Evolutionary conservation across 2,888 invertebrate genomes (phyloP).

Genomic region (Melinopterus prodromus): DNA sequence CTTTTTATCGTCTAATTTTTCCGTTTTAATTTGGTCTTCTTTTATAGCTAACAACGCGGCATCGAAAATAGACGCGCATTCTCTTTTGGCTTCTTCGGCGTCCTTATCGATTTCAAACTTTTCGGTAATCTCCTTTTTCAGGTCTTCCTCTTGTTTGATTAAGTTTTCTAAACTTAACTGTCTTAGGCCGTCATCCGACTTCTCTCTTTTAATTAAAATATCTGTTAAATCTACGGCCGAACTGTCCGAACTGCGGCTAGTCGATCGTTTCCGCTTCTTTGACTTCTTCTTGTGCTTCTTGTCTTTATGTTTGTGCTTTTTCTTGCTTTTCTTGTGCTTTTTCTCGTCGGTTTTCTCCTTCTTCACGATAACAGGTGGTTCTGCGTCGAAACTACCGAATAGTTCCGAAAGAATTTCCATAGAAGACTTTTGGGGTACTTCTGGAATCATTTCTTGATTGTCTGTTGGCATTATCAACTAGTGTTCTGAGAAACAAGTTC

Average conservation of each 20-base stretch:
- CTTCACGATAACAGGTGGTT: slow-evolving; percentile 65
- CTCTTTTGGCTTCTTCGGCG: slow-evolving; percentile 68
- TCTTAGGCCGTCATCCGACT: slow-evolving; percentile 38
- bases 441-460: slow-evolving; percentile 39
- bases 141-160: slow-evolving; percentile 51
- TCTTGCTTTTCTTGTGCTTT: slow-evolving; percentile 66
- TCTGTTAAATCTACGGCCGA: slow-evolving; percentile 54
- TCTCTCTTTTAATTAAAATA: slow-evolving; percentile 56
- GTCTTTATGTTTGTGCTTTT: slow-evolving; percentile 67
- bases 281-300: slow-evolving; percentile 64
- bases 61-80: slow-evolving; percentile 71
- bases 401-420: slow-evolving; percentile 85
- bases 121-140: slow-evolving; percentile 41
- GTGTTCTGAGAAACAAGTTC: background rate
- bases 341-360: slow-evolving; percentile 60
- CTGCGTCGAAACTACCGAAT: slow-evolving; percentile 80
- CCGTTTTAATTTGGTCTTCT: slow-evolving; percentile 42
- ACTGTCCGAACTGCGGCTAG: slow-evolving; percentile 51
- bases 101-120: slow-evolving; percentile 66
- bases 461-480: slow-evolving; percentile 38
- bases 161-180: slow-evolving; percentile 51
- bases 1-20: slow-evolving; percentile 28
- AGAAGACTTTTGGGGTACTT: slow-evolving; percentile 67
- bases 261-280: slow-evolving; percentile 59
- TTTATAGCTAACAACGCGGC: slow-evolving; percentile 40